Evolutionary conservation across 1,140 invertebrate species (phyloP).

Genomic region (Tyrophagus putrescentiae): DNA sequence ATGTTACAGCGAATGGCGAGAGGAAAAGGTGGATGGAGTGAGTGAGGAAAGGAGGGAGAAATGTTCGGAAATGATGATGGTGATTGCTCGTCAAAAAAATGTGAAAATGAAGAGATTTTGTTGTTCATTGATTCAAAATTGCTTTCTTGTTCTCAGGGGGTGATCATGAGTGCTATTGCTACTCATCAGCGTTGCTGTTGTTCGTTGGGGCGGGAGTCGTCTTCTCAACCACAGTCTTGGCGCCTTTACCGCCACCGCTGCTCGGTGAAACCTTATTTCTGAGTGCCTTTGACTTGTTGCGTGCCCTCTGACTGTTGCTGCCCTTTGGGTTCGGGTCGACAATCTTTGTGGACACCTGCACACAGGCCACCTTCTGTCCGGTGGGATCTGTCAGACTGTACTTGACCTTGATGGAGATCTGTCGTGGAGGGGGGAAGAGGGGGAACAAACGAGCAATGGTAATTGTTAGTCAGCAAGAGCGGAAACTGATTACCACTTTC

Average conservation of each 20-base stretch:
- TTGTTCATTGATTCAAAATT: neutral
- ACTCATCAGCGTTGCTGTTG: too few species aligned
- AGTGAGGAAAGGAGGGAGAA: too few species aligned
- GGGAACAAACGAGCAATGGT: neutral
- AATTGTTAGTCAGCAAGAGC: too few species aligned
- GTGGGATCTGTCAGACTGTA: constrained; percentile 20
- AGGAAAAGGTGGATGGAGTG: too few species aligned
- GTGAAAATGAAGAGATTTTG: neutral
- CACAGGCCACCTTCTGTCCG: constrained; percentile 18
- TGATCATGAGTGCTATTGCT: too few species aligned
- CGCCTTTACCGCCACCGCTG: too few species aligned
- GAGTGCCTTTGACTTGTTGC: neutral
- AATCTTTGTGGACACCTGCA: constrained; percentile 21
- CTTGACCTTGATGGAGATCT: constrained; percentile 24
- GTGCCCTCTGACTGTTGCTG: constrained; percentile 12
- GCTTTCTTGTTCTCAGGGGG: too few species aligned
- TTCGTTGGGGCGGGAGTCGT: too few species aligned
- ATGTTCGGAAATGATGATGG: too few species aligned
- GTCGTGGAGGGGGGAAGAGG: too few species aligned
- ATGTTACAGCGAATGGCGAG: too few species aligned
- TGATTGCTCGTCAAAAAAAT: neutral
- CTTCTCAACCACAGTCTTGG: too few species aligned
- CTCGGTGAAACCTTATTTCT: neutral
- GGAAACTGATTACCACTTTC: neutral
- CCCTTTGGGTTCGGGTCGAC: constrained; percentile 21